Base-by-base conservation (phyloP, 2,888 invertebrate genomes). In the Torymus tubicola region DNA sequence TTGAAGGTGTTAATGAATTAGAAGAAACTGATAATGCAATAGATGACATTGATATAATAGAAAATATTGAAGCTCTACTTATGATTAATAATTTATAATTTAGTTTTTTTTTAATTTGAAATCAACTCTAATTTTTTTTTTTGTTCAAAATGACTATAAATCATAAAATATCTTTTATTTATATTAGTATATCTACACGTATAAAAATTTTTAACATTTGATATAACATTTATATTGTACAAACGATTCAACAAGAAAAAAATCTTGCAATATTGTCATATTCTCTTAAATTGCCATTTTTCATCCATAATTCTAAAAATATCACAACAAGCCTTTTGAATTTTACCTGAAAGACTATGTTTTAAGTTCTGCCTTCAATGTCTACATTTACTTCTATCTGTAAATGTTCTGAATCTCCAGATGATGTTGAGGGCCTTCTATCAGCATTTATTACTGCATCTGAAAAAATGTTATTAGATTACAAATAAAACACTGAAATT, bases 371-470 rank as follows among this genome's bases (percentile, higher is more conserved):
- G 53, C 21, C 57, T 58, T 89, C 86, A 82, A 89, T 76, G 53
- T 89, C 88, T 11, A 85, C 86, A 75, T 85, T 85, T 67, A 86
- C 86, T 84, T 89, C 87, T 2, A 85, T 80, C 11, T 85, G 85
- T 78, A 87, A 77, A 76, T 89, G 85, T n/a, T 90, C 88, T 3
- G 85, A 85, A 11, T 87, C 81, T 58, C 84, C 78, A 74, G 88
- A 88, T 21, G 85, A 85, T 5, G 86, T 78, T 12, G 88, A 88
- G 52, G 80, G 81, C 78, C 86, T 85, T 84, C 88, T 87, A 55
- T 85, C 85, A 55, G 78, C 76, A 78, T 80, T 85, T 18, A 81
- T 77, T 71, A 83, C 70, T 53, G 84, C 82, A 83, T 88, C 90
- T 90, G 82, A 12, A 84, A 84, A 80, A 63, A 57, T 13, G n/a